Evolutionary conservation across 2,888 invertebrate species (phyloP).

Genomic region (Aphidoletes aphidimyza): DNA sequence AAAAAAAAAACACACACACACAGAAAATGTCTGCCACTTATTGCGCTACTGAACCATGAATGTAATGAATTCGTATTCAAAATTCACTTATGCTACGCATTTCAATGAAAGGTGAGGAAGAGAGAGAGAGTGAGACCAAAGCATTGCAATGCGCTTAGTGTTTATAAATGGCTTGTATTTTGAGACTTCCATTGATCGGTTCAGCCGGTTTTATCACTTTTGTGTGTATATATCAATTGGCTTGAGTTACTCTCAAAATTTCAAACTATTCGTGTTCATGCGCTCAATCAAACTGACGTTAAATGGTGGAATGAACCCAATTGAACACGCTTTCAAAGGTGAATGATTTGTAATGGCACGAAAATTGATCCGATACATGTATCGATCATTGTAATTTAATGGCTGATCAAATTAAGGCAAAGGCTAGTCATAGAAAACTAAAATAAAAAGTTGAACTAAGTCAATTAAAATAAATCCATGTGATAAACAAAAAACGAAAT

Average conservation of each 20-base stretch:
- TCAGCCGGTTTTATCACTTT: neutral
- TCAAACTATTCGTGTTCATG: neutral
- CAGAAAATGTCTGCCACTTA: neutral
- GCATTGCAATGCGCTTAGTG: neutral
- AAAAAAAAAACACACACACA: neutral
- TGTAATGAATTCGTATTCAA: neutral
- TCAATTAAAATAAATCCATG: too few relatives aligned
- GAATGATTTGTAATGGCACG: neutral
- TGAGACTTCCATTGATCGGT: neutral
- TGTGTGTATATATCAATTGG: neutral
- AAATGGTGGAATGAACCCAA: neutral
- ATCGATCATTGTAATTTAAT: neutral
- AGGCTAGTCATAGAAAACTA: too few relatives aligned
- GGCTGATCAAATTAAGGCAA: neutral
- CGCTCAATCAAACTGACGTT: neutral
- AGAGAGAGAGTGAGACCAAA: neutral
- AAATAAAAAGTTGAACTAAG: too few relatives aligned
- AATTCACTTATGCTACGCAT: neutral
- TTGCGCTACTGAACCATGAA: neutral
- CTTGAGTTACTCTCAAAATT: neutral
- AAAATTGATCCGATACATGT: neutral
- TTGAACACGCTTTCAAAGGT: neutral
- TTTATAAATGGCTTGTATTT: neutral
- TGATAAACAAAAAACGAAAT: too few relatives aligned
- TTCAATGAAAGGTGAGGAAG: neutral